Conservation (phyloP, 2,113 vertebrate species). For the Cyanoramphus novaezelandiae region DNA sequence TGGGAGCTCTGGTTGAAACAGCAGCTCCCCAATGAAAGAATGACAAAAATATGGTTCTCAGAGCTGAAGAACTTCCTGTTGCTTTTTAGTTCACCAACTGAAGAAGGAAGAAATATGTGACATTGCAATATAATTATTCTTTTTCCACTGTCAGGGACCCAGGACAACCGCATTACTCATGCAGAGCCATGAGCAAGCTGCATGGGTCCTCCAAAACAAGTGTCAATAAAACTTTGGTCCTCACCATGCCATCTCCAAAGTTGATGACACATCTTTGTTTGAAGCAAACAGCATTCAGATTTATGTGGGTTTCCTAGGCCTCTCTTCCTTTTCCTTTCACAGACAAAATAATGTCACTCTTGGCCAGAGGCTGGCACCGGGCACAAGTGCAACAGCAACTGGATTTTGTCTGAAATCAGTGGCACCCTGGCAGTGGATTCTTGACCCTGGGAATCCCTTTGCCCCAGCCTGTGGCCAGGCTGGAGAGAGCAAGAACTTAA, state of each 20-base stretch:
- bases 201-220: conserved; percentile 36
- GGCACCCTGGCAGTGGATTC: not conserved
- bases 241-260: not conserved
- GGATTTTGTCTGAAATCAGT: conserved; percentile 16
- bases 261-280: conserved; percentile 48
- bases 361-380: conserved; percentile 1
- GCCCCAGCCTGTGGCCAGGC: not conserved
- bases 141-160: conserved; percentile 1
- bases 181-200: not conserved
- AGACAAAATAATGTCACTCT: conserved; percentile 43
- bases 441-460: not conserved
- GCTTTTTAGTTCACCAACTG: not conserved
- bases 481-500: not conserved
- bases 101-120: conserved; percentile 15
- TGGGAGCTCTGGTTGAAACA: not conserved
- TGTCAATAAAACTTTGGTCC: not conserved
- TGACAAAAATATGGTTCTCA: conserved; percentile 17
- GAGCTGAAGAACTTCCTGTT: not conserved
- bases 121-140: conserved; percentile 9
- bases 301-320: conserved; percentile 24
- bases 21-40: not conserved
- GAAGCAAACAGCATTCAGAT: not conserved
- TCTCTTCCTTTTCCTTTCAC: conserved; percentile 34
- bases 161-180: conserved; percentile 1
- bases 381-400: not conserved